Evolutionary conservation across 1,140 invertebrate genomes (phyloP).

Genomic region (Megalopta genalis): DNA sequence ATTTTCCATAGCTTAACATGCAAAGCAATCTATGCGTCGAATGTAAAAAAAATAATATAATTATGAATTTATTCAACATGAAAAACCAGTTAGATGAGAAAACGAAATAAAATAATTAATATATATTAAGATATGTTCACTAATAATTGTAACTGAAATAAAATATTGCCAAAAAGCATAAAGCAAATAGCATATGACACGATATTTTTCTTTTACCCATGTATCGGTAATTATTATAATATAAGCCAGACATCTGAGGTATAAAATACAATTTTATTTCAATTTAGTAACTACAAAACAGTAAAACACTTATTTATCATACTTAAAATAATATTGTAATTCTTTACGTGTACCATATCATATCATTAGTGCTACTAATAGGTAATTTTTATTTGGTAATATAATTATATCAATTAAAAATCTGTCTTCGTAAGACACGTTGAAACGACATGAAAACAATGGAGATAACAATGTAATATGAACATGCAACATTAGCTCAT

Average conservation of each 20-base stretch:
- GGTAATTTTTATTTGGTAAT: neutral
- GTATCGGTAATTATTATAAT: neutral
- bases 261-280: neutral
- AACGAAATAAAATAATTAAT: neutral
- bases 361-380: neutral
- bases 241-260: neutral
- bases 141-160: constrained; percentile 9
- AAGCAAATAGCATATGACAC: neutral
- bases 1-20: constrained; percentile 34
- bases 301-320: neutral
- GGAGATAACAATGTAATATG: constrained; percentile 16
- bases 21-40: constrained; percentile 35
- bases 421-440: neutral
- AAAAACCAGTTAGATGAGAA: neutral
- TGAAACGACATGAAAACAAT: constrained; percentile 28
- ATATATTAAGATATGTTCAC: neutral
- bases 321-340: neutral
- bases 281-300: constrained; percentile 7
- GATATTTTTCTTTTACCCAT: neutral
- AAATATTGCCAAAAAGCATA: constrained; percentile 5
- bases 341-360: neutral
- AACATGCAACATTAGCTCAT: constrained; percentile 28
- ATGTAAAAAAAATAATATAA: constrained; percentile 8
- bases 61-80: neutral
- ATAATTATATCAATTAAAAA: neutral